phyloP scores from a whole-genome alignment of 30 jellyfish, hydroid and myxozoan genomes.

The Aurelia aurita complex sp. Pacific region DNA sequence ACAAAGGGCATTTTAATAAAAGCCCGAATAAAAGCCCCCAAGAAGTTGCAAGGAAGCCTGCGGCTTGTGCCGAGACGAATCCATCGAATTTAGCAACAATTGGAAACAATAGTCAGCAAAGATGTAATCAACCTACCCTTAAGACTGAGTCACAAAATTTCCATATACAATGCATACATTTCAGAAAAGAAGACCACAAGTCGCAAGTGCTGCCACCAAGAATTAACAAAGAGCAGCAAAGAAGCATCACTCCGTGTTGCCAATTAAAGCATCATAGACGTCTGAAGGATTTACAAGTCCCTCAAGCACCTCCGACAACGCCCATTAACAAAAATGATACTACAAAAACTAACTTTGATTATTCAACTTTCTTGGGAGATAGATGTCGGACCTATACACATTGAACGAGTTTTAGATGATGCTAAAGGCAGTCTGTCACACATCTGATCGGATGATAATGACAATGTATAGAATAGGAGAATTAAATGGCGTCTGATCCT shows the following conservation, averaged over 20 bases:
- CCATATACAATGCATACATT: conserved; percentile 20
- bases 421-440: too few species aligned
- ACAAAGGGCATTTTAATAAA: too few species aligned
- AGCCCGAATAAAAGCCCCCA: too few species aligned
- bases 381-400: too few species aligned
- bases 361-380: too few species aligned
- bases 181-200: neutral
- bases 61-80: neutral
- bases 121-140: too few species aligned
- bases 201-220: neutral
- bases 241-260: neutral
- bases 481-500: too few species aligned
- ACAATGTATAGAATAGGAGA: too few species aligned
- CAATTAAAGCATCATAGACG: neutral
- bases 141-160: neutral
- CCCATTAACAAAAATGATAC: conserved; percentile 3
- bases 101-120: neutral
- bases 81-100: neutral
- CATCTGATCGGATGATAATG: too few species aligned
- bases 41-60: neutral
- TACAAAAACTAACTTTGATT: neutral
- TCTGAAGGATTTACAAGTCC: neutral
- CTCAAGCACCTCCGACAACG: conserved; percentile 60
- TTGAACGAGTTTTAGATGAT: too few species aligned
- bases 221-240: neutral